Conservation (phyloP, 2,888 invertebrate species). For the Hyles lineata region DNA sequence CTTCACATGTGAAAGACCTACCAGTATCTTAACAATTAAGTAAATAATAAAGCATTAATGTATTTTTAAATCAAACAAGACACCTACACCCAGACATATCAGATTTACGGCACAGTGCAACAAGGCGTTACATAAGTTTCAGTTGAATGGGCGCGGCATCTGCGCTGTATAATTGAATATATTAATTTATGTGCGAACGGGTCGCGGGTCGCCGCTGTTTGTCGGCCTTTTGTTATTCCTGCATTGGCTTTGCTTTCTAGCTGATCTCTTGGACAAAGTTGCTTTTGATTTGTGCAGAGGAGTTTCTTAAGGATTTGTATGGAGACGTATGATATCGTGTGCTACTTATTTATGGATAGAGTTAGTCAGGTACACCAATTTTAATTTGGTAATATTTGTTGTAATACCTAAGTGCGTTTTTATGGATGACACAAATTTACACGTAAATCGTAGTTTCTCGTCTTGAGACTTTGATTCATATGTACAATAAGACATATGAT, state of each 20-base stretch:
- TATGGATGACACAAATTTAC: too few relatives aligned
- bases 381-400: neutral
- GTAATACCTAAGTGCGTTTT: too few relatives aligned
- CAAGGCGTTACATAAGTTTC: conserved; percentile 1
- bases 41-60: too few relatives aligned
- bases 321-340: neutral
- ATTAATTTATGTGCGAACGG: conserved; percentile 25
- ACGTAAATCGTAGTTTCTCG: too few relatives aligned
- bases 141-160: conserved; percentile 22
- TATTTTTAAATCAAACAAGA: too few relatives aligned
- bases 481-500: too few relatives aligned
- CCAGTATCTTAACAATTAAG: too few relatives aligned
- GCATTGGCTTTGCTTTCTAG: conserved; percentile 17
- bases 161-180: conserved; percentile 20
- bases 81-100: too few relatives aligned
- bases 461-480: too few relatives aligned
- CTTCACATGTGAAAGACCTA: too few relatives aligned
- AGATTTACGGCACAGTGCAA: too few relatives aligned
- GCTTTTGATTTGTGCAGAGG: neutral
- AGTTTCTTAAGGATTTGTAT: neutral
- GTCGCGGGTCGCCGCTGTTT: conserved; percentile 25
- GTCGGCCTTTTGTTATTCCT: conserved; percentile 21
- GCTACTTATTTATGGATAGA: neutral
- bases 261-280: neutral
- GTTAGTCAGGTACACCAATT: neutral